These are phyloP conservation scores for Spisula subtruncata DNA, from an alignment of 2,888 invertebrate species.

Conservation along the genomic window DNA sequence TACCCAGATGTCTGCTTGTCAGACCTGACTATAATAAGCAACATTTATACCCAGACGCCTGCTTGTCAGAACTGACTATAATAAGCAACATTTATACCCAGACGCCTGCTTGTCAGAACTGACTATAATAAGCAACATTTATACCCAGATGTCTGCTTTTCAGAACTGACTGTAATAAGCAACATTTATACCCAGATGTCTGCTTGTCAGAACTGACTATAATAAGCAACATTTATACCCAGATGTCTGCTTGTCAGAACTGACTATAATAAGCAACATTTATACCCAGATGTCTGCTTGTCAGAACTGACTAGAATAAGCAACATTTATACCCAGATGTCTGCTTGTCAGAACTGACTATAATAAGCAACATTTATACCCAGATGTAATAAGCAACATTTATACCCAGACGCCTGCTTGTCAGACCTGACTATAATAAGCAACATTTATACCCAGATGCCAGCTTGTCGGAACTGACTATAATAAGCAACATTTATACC, in stretches of 20 bases:
- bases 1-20: conserved; percentile 69
- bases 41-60: conserved; percentile 69
- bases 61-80: neutral
- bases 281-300: conserved; percentile 68
- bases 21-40: neutral
- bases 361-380: conserved; percentile 61
- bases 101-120: conserved; percentile 39
- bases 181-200: conserved; percentile 69
- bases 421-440: neutral
- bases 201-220: neutral
- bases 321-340: conserved; percentile 69
- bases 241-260: conserved; percentile 41
- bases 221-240: conserved; percentile 65
- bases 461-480: neutral
- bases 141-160: conserved; percentile 68
- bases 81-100: conserved; percentile 66
- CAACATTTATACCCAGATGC: conserved; percentile 69
- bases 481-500: conserved; percentile 61
- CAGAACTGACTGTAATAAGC: neutral
- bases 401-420: conserved; percentile 68
- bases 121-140: neutral
- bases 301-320: neutral
- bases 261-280: neutral
- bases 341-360: conserved; percentile 3
- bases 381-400: conserved; percentile 47